These are phyloP conservation scores for Poecilia wingei DNA, from an alignment of 2,797 vertebrate species.

Conservation along the genomic window DNA sequence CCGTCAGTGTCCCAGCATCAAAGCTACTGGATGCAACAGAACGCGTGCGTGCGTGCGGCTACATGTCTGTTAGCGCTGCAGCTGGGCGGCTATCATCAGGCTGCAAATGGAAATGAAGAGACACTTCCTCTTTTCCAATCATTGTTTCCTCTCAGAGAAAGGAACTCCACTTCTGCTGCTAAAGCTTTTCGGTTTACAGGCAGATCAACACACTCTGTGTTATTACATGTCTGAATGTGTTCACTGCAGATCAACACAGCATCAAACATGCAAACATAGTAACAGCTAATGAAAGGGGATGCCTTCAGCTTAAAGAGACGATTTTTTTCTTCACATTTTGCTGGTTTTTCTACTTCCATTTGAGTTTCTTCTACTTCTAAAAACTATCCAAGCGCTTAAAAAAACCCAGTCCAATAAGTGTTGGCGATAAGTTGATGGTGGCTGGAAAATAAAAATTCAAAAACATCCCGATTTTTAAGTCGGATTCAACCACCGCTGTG, in stretches of 20 bases:
- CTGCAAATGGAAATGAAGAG: conserved; percentile 50
- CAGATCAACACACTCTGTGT: not conserved
- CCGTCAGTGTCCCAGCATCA: conserved; percentile 48
- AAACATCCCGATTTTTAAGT: too few species aligned
- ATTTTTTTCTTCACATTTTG: not conserved
- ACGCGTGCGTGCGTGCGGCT: conserved; percentile 12
- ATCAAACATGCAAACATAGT: conserved; percentile 2
- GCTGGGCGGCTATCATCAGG: conserved; percentile 58
- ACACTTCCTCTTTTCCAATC: conserved; percentile 65
- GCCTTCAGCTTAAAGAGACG: conserved; percentile 11
- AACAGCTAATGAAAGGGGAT: conserved; percentile 23
- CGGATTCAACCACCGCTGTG: too few species aligned
- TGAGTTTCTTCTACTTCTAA: too few species aligned
- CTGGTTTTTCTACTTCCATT: not conserved
- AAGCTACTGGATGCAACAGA: conserved; percentile 52
- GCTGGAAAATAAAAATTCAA: too few species aligned
- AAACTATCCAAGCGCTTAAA: too few species aligned
- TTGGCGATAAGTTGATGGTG: too few species aligned
- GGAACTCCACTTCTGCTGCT: conserved; percentile 12
- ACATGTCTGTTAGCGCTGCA: conserved; percentile 59
- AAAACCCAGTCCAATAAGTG: too few species aligned
- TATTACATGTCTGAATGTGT: not conserved
- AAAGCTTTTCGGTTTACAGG: conserved; percentile 3
- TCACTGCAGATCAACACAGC: too few species aligned
- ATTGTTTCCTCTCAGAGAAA: conserved; percentile 52